Evolutionary conservation across 2,797 vertebrate genomes (phyloP), one percentile per base, ranked within the genome.

Genomic region (Alcedo atthis): DNA sequence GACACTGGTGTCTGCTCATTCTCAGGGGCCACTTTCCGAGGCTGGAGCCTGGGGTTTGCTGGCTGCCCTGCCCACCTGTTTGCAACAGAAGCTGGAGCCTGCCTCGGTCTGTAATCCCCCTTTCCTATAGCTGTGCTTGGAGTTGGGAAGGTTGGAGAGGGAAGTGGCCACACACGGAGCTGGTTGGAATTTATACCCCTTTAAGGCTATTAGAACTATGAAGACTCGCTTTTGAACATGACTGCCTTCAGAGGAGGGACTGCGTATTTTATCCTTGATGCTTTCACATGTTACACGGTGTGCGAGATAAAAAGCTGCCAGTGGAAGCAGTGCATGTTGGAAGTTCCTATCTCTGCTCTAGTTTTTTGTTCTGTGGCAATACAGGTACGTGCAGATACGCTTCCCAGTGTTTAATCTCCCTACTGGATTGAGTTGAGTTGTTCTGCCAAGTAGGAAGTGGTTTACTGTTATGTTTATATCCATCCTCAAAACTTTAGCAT

Each of bases 381-480:
- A 37, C 19, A 89, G 78, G 51, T 77, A 18, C 26, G 43, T 32
- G 64, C 15, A 85, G 85, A 46, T 82, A 33, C 1, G 1, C 9
- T 89, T 79, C 42, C 51, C 37, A 42, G 32, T 37, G 18, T 77
- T 71, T 80, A 22, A 75, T 69, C 28, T 45, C 51, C 3, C 0
- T 45, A 69, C 71, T 51, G 62, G 33, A 33, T 74, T 55, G 61
- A 32, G 22, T 33, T 45, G 40, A 70, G 8, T 45, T 68, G 8
- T 73, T 86, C 40, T 69, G 51, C 28, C 64, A 69, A 62, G 17
- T 33, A 83, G 67, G 61, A 91, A 93, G 58, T 89, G n/a, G 13
- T 86, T 76, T 74, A 5, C 26, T 84, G 22, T 78, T 90, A 22
- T 54, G 68, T 74, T 76, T 86, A 35, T 82, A 74, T 30, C 13